Evolutionary conservation across 2,797 vertebrate genomes (phyloP), one percentile per base, ranked within the genome.

Genomic region (Dallia pectoralis): DNA sequence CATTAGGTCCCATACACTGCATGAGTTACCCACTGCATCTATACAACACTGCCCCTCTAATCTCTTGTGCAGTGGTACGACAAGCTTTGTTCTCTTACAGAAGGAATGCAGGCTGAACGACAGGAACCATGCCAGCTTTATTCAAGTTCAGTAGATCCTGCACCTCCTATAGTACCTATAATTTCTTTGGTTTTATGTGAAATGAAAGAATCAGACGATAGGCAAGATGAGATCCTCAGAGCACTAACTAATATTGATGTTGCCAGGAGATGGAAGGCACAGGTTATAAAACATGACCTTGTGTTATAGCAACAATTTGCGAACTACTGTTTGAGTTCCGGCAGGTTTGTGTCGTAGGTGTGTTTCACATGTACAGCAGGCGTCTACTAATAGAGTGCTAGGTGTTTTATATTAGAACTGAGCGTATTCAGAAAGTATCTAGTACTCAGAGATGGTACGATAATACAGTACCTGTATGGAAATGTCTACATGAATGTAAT

Each of bases 21-120:
- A 85, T 86, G 87, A 89, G 91, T 91, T 87, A 91, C 90, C 87
- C 87, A 79, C 82, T 84, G 87, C 89, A 88, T 89, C 88, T 79
- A 87, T 86, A 85, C 89, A 89, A 88, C 90, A 81, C 89, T 85
- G 80, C 85, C 82, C 82, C 77, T 89, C 86, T 83, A 88, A 87
- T 59, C 53, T 59, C 53, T 59, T 25, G 53, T 59, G 53, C 73
- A 81, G 79, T 81, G 82, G 87, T 88, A 89, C 87, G 83, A 86
- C 82, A 85, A 82, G 85, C 85, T 84, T 48, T 69, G n/a, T 71
- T 12, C 12, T 69, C 74, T 81, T 84, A 16, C 72, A 74, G 74
- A 70, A 84, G 85, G 80, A 86, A 86, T 79, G 71, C 85, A 83
- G 79, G 71, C 85, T 82, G 78, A 36, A 25, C 11, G 73, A 18